These are phyloP conservation scores for Bugulina stolonifera DNA, from an alignment of 2,888 invertebrate species.

Conservation along the genomic window DNA sequence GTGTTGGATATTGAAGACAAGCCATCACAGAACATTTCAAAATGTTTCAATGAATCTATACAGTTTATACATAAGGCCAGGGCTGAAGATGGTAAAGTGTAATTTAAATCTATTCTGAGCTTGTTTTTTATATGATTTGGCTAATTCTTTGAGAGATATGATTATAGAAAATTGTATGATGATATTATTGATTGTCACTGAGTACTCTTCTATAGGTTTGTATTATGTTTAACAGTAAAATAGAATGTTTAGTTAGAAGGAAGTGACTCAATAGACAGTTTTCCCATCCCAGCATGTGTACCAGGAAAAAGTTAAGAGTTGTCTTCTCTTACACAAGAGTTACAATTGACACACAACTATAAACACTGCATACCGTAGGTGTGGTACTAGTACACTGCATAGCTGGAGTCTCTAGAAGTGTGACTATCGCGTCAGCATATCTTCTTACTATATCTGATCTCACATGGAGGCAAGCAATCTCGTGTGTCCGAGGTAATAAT, in stretches of 20 bases:
- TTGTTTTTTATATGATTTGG: too few species aligned
- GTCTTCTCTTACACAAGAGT: too few species aligned
- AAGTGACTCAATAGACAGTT: too few species aligned
- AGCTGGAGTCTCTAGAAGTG: conserved; percentile 93
- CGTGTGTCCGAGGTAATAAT: conserved; percentile 73
- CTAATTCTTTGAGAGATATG: too few species aligned
- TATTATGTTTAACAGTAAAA: too few species aligned
- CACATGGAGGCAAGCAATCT: conserved; percentile 84
- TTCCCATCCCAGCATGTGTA: too few species aligned
- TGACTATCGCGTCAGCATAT: conserved; percentile 90
- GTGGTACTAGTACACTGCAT: conserved; percentile 60
- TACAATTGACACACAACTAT: neutral
- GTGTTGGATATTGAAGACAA: conserved; percentile 94
- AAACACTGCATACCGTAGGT: neutral
- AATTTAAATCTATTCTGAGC: too few species aligned
- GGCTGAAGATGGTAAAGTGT: conserved; percentile 65
- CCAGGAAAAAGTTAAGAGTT: neutral
- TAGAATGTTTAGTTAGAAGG: too few species aligned
- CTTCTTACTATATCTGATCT: conserved; percentile 84
- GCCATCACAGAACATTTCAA: conserved; percentile 85
- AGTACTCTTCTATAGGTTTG: too few species aligned
- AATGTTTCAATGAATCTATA: conserved; percentile 87
- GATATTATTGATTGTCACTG: too few species aligned
- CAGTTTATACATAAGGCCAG: conserved; percentile 93
- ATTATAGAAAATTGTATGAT: too few species aligned